Percentiles rank a stretch among this genome's conserved stretches.
These are phyloP conservation scores for Epicauta chinensis DNA, from an alignment of 1,140 invertebrate genomes.

Conservation along the genomic window DNA sequence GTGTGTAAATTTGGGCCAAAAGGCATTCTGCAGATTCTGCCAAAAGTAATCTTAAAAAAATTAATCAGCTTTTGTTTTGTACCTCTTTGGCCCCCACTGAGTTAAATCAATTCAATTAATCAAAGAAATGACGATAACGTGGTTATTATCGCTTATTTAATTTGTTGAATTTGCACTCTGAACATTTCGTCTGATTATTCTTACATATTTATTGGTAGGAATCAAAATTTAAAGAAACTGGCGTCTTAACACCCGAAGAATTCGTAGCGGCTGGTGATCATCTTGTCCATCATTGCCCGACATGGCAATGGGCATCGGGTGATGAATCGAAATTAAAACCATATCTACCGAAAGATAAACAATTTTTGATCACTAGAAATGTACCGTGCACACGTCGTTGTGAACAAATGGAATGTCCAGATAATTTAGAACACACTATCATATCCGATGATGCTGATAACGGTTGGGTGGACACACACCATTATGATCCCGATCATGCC, in stretches of 20 bases:
- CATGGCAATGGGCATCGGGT: constrained; percentile 96
- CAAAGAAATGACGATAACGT: too few relatives aligned
- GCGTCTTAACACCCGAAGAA: constrained; percentile 93
- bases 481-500: constrained; percentile 56
- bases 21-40: too few relatives aligned
- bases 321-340: constrained; percentile 79
- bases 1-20: too few relatives aligned
- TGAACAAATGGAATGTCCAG: constrained; percentile 77
- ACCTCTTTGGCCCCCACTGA: too few relatives aligned
- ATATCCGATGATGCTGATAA: constrained; percentile 85
- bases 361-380: constrained; percentile 96
- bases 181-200: not conserved
- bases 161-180: too few relatives aligned
- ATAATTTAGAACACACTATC: constrained; percentile 82
- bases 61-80: too few relatives aligned
- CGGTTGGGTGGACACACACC: constrained; percentile 99
- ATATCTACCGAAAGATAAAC: constrained; percentile 92
- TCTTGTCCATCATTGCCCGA: constrained; percentile 97
- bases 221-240: constrained; percentile 97
- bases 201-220: constrained; percentile 62
- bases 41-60: too few relatives aligned
- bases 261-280: constrained; percentile 98
- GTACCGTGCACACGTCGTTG: constrained; percentile 79
- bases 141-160: too few relatives aligned
- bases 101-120: too few relatives aligned